These are phyloP conservation scores for Sitobion miscanthi DNA, from an alignment of 1,140 invertebrate species.

Conservation along the genomic window DNA sequence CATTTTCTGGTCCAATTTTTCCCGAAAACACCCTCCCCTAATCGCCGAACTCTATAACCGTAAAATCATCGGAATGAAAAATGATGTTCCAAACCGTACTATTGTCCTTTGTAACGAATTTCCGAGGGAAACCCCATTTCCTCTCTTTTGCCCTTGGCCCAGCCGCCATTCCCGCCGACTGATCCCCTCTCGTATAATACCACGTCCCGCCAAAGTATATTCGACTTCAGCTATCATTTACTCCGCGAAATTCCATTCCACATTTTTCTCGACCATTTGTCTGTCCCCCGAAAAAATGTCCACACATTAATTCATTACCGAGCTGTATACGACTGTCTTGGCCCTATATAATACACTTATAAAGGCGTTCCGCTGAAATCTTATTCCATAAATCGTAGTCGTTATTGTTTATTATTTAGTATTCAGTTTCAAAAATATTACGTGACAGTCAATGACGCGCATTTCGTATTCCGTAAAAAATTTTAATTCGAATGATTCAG, in stretches of 20 bases:
- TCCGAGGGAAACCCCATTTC: conserved; percentile 4
- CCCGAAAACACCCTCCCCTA: not conserved
- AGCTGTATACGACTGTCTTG: not conserved
- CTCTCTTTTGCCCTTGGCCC: not conserved
- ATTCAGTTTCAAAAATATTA: not conserved
- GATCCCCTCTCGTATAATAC: not conserved
- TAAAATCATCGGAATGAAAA: conserved; percentile 53
- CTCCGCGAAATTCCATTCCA: conserved; percentile 6
- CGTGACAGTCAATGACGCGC: not conserved
- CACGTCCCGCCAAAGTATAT: conserved; percentile 12
- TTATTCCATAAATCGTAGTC: not conserved
- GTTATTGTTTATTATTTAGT: not conserved
- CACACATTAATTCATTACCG: conserved; percentile 31
- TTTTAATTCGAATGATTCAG: not conserved
- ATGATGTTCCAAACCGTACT: conserved; percentile 34
- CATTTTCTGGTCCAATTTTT: not conserved
- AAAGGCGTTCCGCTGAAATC: not conserved
- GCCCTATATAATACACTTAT: not conserved
- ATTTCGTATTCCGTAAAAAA: not conserved
- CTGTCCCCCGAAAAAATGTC: not conserved
- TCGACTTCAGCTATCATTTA: conserved; percentile 41
- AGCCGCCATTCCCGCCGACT: too few species aligned
- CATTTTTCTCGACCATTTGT: not conserved
- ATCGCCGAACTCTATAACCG: conserved; percentile 34
- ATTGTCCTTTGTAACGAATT: conserved; percentile 55